Percentiles rank a stretch among this genome's conserved stretches.
These are phyloP conservation scores for Oscheius sp. DNA, from an alignment of 2,888 invertebrate species.

Conservation along the genomic window DNA sequence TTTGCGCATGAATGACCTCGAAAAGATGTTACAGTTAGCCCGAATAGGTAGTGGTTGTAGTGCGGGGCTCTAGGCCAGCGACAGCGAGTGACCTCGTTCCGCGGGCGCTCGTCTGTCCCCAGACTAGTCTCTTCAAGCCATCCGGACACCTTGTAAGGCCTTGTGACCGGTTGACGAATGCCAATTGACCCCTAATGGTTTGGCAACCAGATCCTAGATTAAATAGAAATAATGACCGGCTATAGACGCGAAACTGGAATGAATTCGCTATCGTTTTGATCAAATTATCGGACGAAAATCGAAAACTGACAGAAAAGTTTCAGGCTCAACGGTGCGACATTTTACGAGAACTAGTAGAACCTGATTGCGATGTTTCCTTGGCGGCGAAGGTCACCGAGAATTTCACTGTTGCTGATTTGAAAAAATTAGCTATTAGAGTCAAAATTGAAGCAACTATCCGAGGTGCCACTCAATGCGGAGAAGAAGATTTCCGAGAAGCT, in stretches of 20 bases:
- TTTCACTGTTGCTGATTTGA: conserved; percentile 30
- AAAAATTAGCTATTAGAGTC: conserved; percentile 20
- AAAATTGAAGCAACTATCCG: conserved; percentile 25
- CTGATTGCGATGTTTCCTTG: conserved; percentile 23
- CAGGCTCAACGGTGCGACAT: conserved; percentile 21
- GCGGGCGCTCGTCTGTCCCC: not conserved
- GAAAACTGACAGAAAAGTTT: not conserved
- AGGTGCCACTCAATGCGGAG: conserved; percentile 11
- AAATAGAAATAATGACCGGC: too few relatives aligned
- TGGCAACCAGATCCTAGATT: not conserved
- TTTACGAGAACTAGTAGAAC: conserved; percentile 23
- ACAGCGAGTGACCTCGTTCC: conserved; percentile 22
- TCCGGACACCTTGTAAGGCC: not conserved
- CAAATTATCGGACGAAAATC: not conserved
- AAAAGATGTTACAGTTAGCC: conserved; percentile 19
- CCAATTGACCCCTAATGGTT: conserved; percentile 13
- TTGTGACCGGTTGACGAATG: not conserved
- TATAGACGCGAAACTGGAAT: not conserved
- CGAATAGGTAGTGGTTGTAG: not conserved
- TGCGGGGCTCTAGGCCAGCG: not conserved
- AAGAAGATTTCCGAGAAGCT: conserved; percentile 18
- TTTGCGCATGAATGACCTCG: not conserved
- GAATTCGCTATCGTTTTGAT: too few relatives aligned
- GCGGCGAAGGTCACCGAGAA: conserved; percentile 32
- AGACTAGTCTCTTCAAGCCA: conserved; percentile 4